These are phyloP conservation scores for Sylvia borin DNA, from an alignment of 2,797 vertebrate genomes.

Conservation along the genomic window DNA sequence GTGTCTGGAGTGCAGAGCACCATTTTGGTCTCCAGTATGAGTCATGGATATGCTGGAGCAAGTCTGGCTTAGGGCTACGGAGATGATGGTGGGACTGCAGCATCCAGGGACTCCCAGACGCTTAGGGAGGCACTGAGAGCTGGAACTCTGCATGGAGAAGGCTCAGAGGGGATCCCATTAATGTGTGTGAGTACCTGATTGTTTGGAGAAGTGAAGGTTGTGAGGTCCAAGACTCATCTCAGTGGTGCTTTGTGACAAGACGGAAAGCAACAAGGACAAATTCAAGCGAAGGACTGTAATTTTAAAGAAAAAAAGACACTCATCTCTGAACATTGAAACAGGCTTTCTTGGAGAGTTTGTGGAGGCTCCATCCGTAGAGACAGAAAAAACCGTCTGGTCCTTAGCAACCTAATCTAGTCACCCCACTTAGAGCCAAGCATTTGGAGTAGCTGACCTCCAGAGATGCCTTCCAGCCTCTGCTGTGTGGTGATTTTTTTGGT, in stretches of 20 bases:
- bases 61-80: not conserved
- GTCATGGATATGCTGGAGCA: not conserved
- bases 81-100: not conserved
- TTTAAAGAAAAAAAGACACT: not conserved
- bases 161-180: accelerated
- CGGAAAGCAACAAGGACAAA: not conserved
- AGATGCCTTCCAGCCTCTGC: not conserved
- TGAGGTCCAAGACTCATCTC: not conserved
- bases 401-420: not conserved
- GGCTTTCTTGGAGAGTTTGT: not conserved
- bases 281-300: not conserved
- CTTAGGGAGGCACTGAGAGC: not conserved
- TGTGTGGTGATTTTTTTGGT: not conserved
- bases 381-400: not conserved
- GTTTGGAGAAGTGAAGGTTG: not conserved
- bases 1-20: not conserved
- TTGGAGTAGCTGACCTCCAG: not conserved
- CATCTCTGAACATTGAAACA: not conserved
- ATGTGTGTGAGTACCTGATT: not conserved
- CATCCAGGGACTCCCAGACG: no score
- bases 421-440: accelerated
- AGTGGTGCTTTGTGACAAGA: not conserved
- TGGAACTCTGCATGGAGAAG: not conserved
- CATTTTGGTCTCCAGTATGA: not conserved
- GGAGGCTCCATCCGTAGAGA: not conserved